Conservation (phyloP, 2,888 invertebrate genomes). For the Adelognathus sp. region DNA sequence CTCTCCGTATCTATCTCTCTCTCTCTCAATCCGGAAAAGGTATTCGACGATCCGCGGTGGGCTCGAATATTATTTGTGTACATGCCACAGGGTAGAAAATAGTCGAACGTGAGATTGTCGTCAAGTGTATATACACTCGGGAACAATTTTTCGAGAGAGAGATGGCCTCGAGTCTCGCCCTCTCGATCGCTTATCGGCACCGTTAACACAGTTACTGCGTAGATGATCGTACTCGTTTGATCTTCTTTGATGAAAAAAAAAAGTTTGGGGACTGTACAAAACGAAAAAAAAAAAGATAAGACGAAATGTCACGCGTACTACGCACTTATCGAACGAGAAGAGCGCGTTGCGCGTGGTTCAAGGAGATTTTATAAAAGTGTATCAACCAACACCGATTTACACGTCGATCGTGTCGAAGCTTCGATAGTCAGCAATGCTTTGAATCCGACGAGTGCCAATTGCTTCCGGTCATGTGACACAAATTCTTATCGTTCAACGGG, state of each 20-base stretch:
- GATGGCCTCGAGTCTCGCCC: constrained; percentile 6
- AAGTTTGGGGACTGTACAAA: background rate
- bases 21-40: background rate
- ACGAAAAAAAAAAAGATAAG: constrained; percentile 20
- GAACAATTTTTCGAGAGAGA: constrained; percentile 1
- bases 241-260: constrained; percentile 1
- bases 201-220: constrained; percentile 61
- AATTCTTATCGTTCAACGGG: constrained; percentile 6
- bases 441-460: background rate
- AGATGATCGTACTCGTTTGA: constrained; percentile 47
- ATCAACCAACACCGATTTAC: background rate
- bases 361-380: background rate
- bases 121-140: background rate
- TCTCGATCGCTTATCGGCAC: constrained; percentile 52
- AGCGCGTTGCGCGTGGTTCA: background rate
- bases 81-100: background rate
- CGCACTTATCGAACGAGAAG: constrained; percentile 52
- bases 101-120: background rate
- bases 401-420: background rate
- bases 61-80: background rate
- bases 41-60: background rate
- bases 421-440: background rate
- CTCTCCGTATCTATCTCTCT: constrained; percentile 22
- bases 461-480: constrained; percentile 1
- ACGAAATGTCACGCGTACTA: constrained; percentile 62